Base-by-base conservation (phyloP, 2,113 vertebrate genomes). In the Bostrychus sinensis region DNA sequence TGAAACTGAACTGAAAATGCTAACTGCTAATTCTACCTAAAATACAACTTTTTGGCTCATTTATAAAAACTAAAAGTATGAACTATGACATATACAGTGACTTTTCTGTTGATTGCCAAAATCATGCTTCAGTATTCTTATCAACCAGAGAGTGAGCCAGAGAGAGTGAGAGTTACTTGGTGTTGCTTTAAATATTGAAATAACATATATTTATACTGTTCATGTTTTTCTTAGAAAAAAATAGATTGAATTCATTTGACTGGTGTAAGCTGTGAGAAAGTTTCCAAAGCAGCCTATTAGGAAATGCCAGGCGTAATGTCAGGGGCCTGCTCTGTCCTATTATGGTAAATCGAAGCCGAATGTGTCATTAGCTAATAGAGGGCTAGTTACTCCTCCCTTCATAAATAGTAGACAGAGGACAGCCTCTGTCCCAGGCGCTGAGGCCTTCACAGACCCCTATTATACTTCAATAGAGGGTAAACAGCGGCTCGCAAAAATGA, bases 301-400 rank as follows among this genome's bases (percentile, higher is more conserved):
- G 76, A 91, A 90, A 89, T 89, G 62, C 84, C 87, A 71, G 76
- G 72, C 81, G 67, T 73, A 71, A 83, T 88, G 82, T 89, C 84
- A 87, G 81, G 82, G 75, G 88, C 78, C 86, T 76, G 93, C 93
- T 94, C 70, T 38, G 89, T 93, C 86, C 82, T 85, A 85, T 93
- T 93, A 91, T 51, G 80, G 82, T 73, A 91, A 93, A 95, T 92
- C 88, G 89, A 91, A 90, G 83, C 58, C 66, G 85, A 92, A 86
- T 88, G 90, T 90, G 86, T 91, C 89, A 92, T 90, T 92, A 93
- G 88, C 87, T 91, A 92, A 94, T 91, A 86, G 87, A 88, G 85
- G 72, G 89, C 91, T 64, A 74, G 77, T 86, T 92, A 78, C 78
- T 87, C 85, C 84, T 77, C 89, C 77, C 78, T 88, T 92, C 87